These are phyloP conservation scores for Liposcelis brunnea DNA, from an alignment of 2,888 invertebrate genomes.

Conservation along the genomic window DNA sequence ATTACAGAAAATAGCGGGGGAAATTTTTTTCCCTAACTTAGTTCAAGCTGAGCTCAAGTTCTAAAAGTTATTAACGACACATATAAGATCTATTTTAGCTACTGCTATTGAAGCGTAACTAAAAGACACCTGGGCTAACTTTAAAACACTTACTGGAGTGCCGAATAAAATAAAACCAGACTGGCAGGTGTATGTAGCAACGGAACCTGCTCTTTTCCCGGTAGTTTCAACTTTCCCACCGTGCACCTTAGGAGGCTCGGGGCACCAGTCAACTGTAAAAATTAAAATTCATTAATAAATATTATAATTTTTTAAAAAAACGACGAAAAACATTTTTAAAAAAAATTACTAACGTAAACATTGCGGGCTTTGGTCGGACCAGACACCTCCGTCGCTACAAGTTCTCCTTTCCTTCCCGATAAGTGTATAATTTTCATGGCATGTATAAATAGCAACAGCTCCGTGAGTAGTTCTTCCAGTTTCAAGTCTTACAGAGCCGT, in stretches of 20 bases:
- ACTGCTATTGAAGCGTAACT: no score
- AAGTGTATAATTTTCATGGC: slow-evolving; percentile 70
- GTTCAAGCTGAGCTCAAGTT: no score
- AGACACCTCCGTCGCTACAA: slow-evolving; percentile 56
- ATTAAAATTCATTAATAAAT: slow-evolving; percentile 1
- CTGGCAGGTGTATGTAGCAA: slow-evolving; percentile 64
- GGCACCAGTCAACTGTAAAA: slow-evolving; percentile 57
- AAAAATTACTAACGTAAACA: slow-evolving; percentile 41
- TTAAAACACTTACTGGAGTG: slow-evolving; percentile 42
- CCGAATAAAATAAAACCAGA: slow-evolving; percentile 72
- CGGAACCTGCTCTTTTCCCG: slow-evolving; percentile 62
- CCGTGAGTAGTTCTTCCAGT: slow-evolving; percentile 63
- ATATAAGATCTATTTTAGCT: no score
- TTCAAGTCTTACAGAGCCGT: slow-evolving; percentile 49
- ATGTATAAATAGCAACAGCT: slow-evolving; percentile 56
- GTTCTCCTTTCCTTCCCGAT: slow-evolving; percentile 49
- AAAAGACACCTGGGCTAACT: no score
- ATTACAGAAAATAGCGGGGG: no score
- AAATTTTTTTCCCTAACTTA: no score
- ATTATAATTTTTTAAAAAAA: neutral
- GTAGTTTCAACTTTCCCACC: slow-evolving; percentile 54
- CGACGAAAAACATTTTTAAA: no score
- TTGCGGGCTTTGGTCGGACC: slow-evolving; percentile 62
- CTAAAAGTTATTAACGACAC: no score
- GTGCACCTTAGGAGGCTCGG: slow-evolving; percentile 58